phyloP scores from a whole-genome alignment of 2,797 vertebrate species.

The Pangasius mekongensis region DNA sequence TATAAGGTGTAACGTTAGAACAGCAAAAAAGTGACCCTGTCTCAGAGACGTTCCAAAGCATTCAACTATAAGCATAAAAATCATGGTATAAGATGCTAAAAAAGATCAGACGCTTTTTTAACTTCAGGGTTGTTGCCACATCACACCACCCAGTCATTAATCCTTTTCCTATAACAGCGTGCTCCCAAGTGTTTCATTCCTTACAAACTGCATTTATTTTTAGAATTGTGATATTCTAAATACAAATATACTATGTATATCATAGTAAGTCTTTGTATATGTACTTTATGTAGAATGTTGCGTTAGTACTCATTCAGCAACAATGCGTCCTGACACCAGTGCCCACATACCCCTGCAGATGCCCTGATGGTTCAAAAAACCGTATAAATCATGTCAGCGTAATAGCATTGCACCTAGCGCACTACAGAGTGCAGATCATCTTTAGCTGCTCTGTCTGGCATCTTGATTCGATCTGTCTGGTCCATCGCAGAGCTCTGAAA shows the following conservation, averaged over 20 bases:
- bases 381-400: background rate
- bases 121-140: too few relatives aligned
- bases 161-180: too few relatives aligned
- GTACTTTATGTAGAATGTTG: background rate
- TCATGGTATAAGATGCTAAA: too few relatives aligned
- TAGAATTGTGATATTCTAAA: too few relatives aligned
- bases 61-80: too few relatives aligned
- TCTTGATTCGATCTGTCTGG: slow-evolving; percentile 33
- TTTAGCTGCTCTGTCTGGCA: background rate
- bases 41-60: too few relatives aligned
- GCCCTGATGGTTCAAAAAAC: background rate
- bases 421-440: background rate
- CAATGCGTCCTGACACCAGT: background rate
- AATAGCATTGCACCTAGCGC: background rate
- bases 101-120: too few relatives aligned
- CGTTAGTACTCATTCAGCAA: background rate
- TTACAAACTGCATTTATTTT: too few relatives aligned
- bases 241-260: background rate
- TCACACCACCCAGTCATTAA: too few relatives aligned
- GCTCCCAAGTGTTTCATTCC: too few relatives aligned
- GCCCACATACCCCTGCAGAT: background rate
- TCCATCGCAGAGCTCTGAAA: background rate
- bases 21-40: too few relatives aligned
- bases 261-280: background rate
- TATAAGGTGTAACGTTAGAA: too few relatives aligned